Base-by-base conservation (phyloP, 1,140 invertebrate species). In the Caenorhabditis briggsae region DNA sequence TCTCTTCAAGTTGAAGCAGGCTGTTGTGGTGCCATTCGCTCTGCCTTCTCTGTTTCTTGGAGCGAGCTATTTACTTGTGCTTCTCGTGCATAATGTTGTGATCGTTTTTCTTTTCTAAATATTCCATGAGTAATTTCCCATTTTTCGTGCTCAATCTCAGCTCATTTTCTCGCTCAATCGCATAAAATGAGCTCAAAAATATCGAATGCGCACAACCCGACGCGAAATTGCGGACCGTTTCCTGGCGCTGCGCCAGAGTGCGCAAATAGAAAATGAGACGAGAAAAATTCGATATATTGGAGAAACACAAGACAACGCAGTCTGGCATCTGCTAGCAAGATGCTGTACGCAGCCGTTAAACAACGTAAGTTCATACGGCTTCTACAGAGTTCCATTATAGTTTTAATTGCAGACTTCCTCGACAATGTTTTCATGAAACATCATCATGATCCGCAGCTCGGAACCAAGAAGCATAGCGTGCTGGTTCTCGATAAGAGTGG, bases 401-500 rank as follows among this genome's bases (percentile, higher is more conserved):
- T 43, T 78, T 43, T 50, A 11, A 53, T 78, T 33, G 33, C 46
- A 78, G 70, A 78, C 23, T 23, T 78, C 46, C n/a, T 78, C 5
- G 20, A 48, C 9, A n/a, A 48, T 7, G n/a, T 78, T 53, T n/a
- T 78, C 70, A 23, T 8, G 23, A 20, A 78, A 78, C 46, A 53
- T 18, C 46, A 33, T 33, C 33, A 33, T 33, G 46, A 78, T 53
- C 5, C 43, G 14, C 14, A 53, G n/a, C 70, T 78, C 18, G 70
- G 70, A 50, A 46, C 48, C 18, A 12, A n/a, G 16, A 78, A 23
- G 12, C 53, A 53, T n/a, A 78, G 70, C 46, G 46, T 78, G n/a
- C 50, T 78, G 70, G 33, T 78, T 7, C n/a, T 78, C 6, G 70
- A 78, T 41, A 78, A 78, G 9, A 25, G 7, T 50, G 70, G 33